phyloP scores from a whole-genome alignment of 2,888 invertebrate species.

The Lasioglossum malachurum region DNA sequence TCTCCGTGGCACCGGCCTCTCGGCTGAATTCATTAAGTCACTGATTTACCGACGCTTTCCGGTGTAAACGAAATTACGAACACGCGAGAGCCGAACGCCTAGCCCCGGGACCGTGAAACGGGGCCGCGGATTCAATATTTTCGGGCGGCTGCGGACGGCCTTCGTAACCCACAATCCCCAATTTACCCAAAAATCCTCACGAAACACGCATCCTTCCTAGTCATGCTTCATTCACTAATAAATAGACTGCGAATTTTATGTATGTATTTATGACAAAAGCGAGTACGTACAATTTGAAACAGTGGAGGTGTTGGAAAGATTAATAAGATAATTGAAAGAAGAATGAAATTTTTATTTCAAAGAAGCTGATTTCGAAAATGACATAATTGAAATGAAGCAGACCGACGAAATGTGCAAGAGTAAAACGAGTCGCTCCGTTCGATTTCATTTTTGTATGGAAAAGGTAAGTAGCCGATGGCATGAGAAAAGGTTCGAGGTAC shows the following conservation, averaged over 20 bases:
- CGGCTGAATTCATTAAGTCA: slow-evolving; percentile 81
- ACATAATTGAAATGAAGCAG: too few relatives aligned
- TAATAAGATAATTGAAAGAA: too few relatives aligned
- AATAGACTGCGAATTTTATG: too few relatives aligned
- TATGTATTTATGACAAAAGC: too few relatives aligned
- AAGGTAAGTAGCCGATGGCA: too few relatives aligned
- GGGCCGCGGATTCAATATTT: neutral
- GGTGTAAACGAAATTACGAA: slow-evolving; percentile 80
- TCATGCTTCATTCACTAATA: neutral
- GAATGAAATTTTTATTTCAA: too few relatives aligned
- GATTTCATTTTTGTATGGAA: neutral
- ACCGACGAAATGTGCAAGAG: neutral
- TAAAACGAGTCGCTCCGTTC: neutral
- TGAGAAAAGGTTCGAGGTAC: neutral
- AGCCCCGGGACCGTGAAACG: neutral
- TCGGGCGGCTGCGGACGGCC: neutral
- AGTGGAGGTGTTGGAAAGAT: too few relatives aligned
- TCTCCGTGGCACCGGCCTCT: slow-evolving; percentile 30
- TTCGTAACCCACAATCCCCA: neutral
- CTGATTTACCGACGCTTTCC: slow-evolving; percentile 83
- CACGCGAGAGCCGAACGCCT: slow-evolving; percentile 33
- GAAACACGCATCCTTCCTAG: neutral
- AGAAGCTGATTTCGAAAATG: too few relatives aligned
- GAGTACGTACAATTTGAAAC: too few relatives aligned
- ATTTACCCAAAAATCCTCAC: neutral